A percentile compares a stretch with the other conserved stretches of the same genome.
Conservation (phyloP, 2,113 vertebrate species). For the Macrotis lagotis region DNA sequence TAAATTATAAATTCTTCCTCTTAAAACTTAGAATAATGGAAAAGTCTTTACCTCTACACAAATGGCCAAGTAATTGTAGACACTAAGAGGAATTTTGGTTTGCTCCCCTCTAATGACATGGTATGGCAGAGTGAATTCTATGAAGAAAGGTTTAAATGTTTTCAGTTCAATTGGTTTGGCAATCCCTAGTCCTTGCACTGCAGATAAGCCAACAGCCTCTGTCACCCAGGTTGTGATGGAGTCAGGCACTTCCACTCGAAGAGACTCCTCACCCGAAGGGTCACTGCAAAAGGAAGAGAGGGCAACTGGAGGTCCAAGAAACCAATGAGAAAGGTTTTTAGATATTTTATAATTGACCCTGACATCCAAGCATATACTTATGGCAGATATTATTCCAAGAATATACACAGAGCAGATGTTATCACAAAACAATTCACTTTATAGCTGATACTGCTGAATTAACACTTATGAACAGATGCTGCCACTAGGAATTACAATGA, state of each 20-base stretch:
- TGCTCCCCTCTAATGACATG: conserved; percentile 92
- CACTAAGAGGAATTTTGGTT: conserved; percentile 91
- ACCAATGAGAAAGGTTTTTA: fast-evolving
- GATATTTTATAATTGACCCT: not conserved
- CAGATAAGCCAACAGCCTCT: conserved; percentile 88
- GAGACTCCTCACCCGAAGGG: conserved; percentile 85
- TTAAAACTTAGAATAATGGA: not conserved
- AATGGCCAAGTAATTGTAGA: conserved; percentile 91
- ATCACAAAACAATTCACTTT: not conserved
- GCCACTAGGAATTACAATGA: not conserved
- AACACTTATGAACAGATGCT: not conserved
- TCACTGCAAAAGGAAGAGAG: conserved; percentile 69
- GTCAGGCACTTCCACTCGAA: conserved; percentile 89
- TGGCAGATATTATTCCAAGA: not conserved
- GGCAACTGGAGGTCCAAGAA: fast-evolving
- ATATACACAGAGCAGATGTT: not conserved
- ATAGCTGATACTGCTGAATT: not conserved
- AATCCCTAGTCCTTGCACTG: conserved; percentile 88
- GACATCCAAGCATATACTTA: not conserved
- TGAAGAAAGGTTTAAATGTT: conserved; percentile 93
- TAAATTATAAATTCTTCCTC: not conserved
- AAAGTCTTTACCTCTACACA: conserved; percentile 87
- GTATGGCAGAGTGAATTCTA: conserved; percentile 92
- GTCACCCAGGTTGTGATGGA: conserved; percentile 96
- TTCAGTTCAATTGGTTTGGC: conserved; percentile 86